These are phyloP conservation scores for pig (Sus scrofa) DNA, from an alignment of 2,113 vertebrate genomes.

Conservation along the genomic window T2T-Sscrofa CM000816.6:4408001-4408500, in stretches of 20 bases:
- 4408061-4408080: too few relatives aligned
- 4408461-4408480: neutral
- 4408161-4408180: neutral
- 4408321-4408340: neutral
- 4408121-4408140: too few relatives aligned
- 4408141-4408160: neutral
- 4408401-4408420: neutral
- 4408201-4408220: rapidly evolving
- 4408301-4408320: neutral
- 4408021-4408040: too few relatives aligned
- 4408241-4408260: neutral
- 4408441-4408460: rapidly evolving
- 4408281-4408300: neutral
- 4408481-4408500: neutral
- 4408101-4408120: too few relatives aligned
- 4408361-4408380: neutral
- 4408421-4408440: neutral
- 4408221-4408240: neutral
- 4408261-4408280: neutral
- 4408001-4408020: too few relatives aligned
- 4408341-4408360: rapidly evolving
- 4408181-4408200: neutral
- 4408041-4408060: too few relatives aligned
- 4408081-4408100: too few relatives aligned
- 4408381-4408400: neutral